Base-by-base conservation (phyloP, 2,113 vertebrate species). In the Jacana jacana region DNA sequence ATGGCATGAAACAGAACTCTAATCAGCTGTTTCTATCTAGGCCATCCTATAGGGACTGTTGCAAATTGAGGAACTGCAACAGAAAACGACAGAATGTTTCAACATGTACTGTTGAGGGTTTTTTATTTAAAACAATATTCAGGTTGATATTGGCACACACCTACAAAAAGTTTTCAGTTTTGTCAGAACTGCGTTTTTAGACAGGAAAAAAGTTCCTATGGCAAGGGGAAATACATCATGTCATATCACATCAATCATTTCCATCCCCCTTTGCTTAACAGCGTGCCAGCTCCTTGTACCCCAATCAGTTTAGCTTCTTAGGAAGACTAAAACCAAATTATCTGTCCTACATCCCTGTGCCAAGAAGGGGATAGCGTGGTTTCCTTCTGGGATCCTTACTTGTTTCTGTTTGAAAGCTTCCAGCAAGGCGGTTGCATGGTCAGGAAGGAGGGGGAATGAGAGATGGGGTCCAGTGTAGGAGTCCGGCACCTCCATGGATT, bases 381-480 rank as follows among this genome's bases (percentile, higher is more conserved):
- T 39, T 78, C 23, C 58, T 91, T 65, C 42, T 4, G 19, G 39
- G 39, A 70, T 95, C 90, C 98, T 96, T 99, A 99, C 99, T 98
- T 99, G 98, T 97, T 99, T 98, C 84, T 98, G 98, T 89, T 98
- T 98, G 97, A 99, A 99, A 75, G 99, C 99, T 93, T 99, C 98
- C 92, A 99, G 96, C 85, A 99, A 98, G 97, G 98, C 98, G 0
- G 98, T 98, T 5, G 98, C 99, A 1, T 98, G 98, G 30, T 98
- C 97, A 63, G 98, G 98, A 28, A 98, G 98, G 93, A 99, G 97
- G 0, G 99, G 99, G 93, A 99, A 99, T 64, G 97, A 98, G 19
- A 99, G 98, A 40, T 4, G 98, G 17, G 99, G 99, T 24, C 99
- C 99, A 0, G 18, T 85, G 97, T 99, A 99, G 61, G 91, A 91